Evolutionary conservation across 2,888 invertebrate species (phyloP), one percentile per base, ranked within the genome.

Genomic region (Celastrina argiolus): DNA sequence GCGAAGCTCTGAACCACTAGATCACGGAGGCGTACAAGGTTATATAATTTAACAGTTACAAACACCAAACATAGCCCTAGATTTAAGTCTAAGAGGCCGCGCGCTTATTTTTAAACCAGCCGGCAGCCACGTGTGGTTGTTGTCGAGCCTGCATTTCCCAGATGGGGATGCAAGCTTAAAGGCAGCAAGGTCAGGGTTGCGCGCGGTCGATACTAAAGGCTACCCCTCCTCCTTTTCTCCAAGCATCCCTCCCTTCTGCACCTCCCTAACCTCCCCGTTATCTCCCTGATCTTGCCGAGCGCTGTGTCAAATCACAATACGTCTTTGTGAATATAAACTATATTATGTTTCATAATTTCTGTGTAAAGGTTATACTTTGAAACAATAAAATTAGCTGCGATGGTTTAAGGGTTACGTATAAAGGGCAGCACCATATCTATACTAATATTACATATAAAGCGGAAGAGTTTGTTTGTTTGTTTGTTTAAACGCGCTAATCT

Each of bases 161-260:
- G 41, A 63, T 26, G 58, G 56, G 41, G 67, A 66, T 66, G 63
- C 63, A 65, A 64, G 51, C 34, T 45, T 58, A 56, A n/a, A 65
- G 42, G 56, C 45, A 18, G 61, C 67, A 69, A 70, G 71, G 70
- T 71, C 71, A 71, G 64, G 70, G 71, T 36, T 69, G 66, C 16
- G 63, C 41, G 45, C 69, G 69, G 67, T 71, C 69, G 71, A 71
- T 71, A 69, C 42, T 63, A n/a, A n/a, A n/a, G 41, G 51, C 64
- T 61, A 22, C 51, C 51, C 22, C 22, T 22, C 51, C 51, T n/a
- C 45, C 45, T 18, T 41, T 41, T 45, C 45, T 16, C 5, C 18
- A 6, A 18, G 45, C 45, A n/a, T n/a, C n/a, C n/a, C 12, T 16
- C 51, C 3, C 41, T n/a, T n/a, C 51, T 12, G 18, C 51, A 10